Evolutionary conservation across 2,888 invertebrate species (phyloP), one percentile per base, ranked within the genome.

Genomic region (Enoplolaimus lenunculus): DNA sequence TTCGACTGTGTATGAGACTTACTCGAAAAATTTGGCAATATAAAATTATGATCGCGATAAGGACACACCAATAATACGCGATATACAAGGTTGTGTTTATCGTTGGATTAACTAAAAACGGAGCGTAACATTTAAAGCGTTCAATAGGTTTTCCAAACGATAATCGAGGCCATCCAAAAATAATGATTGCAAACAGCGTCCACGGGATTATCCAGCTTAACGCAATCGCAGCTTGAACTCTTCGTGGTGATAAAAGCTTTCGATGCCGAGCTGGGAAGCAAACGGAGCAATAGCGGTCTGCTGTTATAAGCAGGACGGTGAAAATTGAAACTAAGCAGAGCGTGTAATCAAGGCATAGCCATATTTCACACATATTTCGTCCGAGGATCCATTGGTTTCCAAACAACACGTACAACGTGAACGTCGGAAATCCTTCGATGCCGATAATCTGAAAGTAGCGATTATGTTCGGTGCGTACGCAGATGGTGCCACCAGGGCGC

Each of bases 151-250:
- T 30, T 79, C 88, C 90, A 28, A 95, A 95, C 64, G 93, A 90
- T 79, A 97, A 97, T 81, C 93, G 92, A 80, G 95, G 95, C 94
- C 97, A 98, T 60, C 97, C 97, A 80, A 98, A 94, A 75, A 99
- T 97, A 74, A 93, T 93, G 75, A 93, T 92, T 83, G 97, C 97
- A 83, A 98, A 98, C 13, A 98, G 84, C 71, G 94, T 84, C 0
- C 93, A 90, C 66, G 98, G 98, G 76, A 98, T 89, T 70, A 94
- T 90, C 95, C 95, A 97, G 0, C 93, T 94, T 62, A 93, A 88
- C 1, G 90, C 89, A 1, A 95, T 91, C 91, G 95, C 93, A 86
- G 90, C 90, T 73, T 93, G 88, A 21, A 95, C 93, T 75, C 90
- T 87, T 74, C 88, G 88, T 79, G 93, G 91, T 1, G 95, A 94